Evolutionary conservation across 2,888 invertebrate species (phyloP), one percentile per base, ranked within the genome.

Genomic region (Cyaniris semiargus): DNA sequence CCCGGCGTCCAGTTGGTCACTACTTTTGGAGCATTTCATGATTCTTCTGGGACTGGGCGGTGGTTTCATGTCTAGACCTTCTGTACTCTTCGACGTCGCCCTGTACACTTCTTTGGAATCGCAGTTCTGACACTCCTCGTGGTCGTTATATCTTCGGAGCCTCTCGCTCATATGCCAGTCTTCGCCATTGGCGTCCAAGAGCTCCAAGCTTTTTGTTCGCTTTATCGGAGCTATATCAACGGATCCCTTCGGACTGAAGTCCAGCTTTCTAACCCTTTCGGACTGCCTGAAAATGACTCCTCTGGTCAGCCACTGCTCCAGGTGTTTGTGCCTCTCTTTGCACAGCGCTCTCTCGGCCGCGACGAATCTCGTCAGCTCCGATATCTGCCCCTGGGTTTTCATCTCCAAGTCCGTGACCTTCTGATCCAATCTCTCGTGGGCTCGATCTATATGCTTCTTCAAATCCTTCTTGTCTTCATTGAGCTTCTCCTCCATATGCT

Each of bases 401-500:
- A 96, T 95, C 84, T 97, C 97, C 77, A 97, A 90, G 83, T 96
- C 96, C 6, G 97, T 96, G 0, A 98, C 97, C 83, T 97, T 96
- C 81, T 97, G 96, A 80, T 97, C 97, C 72, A 98, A 88, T 80
- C 96, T 95, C 80, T 97, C 96, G 85, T 97, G 97, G 0, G 97
- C 97, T 84, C 96, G 95, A 84, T 97, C 96, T 53, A 98, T 96
- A 83, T 96, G 96, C 79, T 96, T 95, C 87, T 98, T 96, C 82
- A 98, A 87, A 83, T 97, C 97, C 79, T 96, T 95, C 83, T 97
- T 97, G 84, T 97, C 97, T 82, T 96, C 95, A 83, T 97, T 97
- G 76, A 98, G 88, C 80, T 96, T 96, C 60, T 97, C 96, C 86
- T 98, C 98, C 90, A 98, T 96, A 82, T 98, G 97, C 80, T 97